phyloP scores from a whole-genome alignment of 64 coral and sea anemone genomes.

The Astreopora myriophthalma region DNA sequence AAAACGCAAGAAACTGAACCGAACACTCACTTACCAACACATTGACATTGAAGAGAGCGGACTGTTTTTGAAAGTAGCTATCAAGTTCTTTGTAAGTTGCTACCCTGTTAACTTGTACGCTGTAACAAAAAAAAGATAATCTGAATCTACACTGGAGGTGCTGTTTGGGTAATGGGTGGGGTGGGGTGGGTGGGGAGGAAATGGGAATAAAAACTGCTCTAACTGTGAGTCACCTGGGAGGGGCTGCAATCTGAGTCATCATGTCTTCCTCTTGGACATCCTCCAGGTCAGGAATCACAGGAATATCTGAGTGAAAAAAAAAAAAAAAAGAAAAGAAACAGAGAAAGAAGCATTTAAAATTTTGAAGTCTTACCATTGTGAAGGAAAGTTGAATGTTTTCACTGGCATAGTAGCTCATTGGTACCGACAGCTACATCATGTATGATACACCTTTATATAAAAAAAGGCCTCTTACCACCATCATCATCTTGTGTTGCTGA shows the following conservation, averaged over 20 bases:
- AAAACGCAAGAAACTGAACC: no score
- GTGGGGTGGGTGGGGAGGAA: not conserved
- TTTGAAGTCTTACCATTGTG: not conserved
- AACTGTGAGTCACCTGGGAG: constrained; percentile 62
- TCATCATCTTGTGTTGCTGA: constrained; percentile 69
- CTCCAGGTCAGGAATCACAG: constrained; percentile 92
- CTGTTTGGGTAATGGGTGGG: not conserved
- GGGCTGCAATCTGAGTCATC: constrained; percentile 92
- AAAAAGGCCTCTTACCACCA: constrained; percentile 52
- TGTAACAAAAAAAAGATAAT: constrained; percentile 33
- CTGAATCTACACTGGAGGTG: not conserved
- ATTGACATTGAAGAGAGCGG: constrained; percentile 67
- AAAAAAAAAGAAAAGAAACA: not conserved
- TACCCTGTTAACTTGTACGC: constrained; percentile 93
- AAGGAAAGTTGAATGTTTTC: not conserved
- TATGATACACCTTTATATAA: no score
- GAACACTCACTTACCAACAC: not conserved
- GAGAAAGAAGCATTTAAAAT: not conserved
- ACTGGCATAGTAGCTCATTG: not conserved
- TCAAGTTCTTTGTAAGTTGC: constrained; percentile 96
- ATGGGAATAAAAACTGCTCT: not conserved
- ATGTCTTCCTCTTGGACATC: constrained; percentile 99
- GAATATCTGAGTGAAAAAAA: constrained; percentile 63
- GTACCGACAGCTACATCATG: no score
- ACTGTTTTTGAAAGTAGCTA: constrained; percentile 93